Evolutionary conservation across 2,888 invertebrate species (phyloP).

Genomic region (Platerodrilus igneus): DNA sequence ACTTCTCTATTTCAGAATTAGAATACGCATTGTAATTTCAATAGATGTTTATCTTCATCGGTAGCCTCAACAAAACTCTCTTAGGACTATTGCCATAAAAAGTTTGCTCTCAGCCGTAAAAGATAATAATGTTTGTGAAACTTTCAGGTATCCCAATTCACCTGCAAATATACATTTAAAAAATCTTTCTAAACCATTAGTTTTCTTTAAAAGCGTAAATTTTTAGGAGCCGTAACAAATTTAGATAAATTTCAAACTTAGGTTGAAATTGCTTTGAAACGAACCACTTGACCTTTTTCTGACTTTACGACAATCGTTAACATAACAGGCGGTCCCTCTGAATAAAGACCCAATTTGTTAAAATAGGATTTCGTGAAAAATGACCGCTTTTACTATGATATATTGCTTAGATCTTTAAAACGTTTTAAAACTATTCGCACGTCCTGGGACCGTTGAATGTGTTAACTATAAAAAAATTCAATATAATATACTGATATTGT

Average conservation of each 20-base stretch:
- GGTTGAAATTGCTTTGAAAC: constrained; percentile 30
- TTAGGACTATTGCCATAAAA: too few relatives aligned
- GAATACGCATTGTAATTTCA: too few relatives aligned
- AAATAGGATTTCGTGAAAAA: constrained; percentile 39
- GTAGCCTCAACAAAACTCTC: too few relatives aligned
- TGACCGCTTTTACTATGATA: constrained; percentile 41
- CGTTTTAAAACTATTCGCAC: constrained; percentile 10
- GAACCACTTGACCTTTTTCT: constrained; percentile 32
- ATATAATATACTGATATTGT: too few relatives aligned
- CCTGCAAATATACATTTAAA: too few relatives aligned
- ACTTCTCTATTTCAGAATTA: too few relatives aligned
- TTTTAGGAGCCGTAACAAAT: constrained; percentile 28
- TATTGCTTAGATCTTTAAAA: constrained; percentile 27
- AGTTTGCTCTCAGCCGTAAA: too few relatives aligned
- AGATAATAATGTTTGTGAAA: too few relatives aligned
- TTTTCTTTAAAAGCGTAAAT: constrained; percentile 21
- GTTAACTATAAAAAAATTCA: too few relatives aligned
- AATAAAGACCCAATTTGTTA: constrained; percentile 38
- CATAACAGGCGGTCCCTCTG: constrained; percentile 27
- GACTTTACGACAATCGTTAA: constrained; percentile 29
- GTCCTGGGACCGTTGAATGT: not conserved
- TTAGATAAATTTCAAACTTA: constrained; percentile 24
- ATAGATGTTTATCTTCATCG: too few relatives aligned
- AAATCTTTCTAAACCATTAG: constrained; percentile 7
- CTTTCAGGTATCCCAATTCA: too few relatives aligned